Conservation (phyloP, 2,888 invertebrate species). For the Trachelus iudaicus region DNA sequence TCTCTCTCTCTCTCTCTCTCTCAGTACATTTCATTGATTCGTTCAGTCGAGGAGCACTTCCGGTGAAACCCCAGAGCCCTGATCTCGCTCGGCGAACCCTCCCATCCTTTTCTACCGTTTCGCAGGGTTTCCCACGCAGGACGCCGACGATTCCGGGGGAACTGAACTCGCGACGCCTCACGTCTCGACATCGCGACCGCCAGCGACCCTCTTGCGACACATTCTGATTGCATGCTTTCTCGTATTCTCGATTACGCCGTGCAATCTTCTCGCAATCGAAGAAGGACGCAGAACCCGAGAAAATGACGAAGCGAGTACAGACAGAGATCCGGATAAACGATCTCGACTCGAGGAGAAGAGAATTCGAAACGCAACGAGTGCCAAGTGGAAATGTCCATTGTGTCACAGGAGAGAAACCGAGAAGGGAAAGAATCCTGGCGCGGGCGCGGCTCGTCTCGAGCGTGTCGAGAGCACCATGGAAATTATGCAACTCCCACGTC, state of each 20-base stretch:
- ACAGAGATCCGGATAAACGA: neutral
- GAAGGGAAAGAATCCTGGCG: neutral
- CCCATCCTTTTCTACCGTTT: neutral
- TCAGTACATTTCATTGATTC: conserved; percentile 13
- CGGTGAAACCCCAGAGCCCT: neutral
- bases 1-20: conserved; percentile 24
- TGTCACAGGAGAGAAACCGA: neutral
- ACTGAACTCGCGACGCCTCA: neutral
- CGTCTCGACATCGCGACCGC: neutral
- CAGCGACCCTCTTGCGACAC: conserved; percentile 30
- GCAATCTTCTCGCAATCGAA: neutral
- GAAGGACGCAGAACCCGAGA: neutral
- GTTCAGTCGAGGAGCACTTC: conserved; percentile 7
- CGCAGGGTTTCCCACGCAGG: neutral
- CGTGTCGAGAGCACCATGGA: conserved; percentile 30
- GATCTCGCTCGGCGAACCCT: neutral
- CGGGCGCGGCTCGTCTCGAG: conserved; percentile 2
- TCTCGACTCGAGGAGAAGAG: neutral
- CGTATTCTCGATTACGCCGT: conserved; percentile 11
- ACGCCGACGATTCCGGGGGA: conserved; percentile 2
- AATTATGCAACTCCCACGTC: conserved; percentile 41
- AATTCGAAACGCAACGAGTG: neutral
- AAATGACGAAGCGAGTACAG: neutral
- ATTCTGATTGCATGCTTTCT: conserved; percentile 48
- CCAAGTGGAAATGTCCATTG: neutral